Percentiles rank a stretch among this genome's conserved stretches.
Evolutionary conservation across 1,140 invertebrate genomes (phyloP).

Genomic region (Pollicipes pollicipes): DNA sequence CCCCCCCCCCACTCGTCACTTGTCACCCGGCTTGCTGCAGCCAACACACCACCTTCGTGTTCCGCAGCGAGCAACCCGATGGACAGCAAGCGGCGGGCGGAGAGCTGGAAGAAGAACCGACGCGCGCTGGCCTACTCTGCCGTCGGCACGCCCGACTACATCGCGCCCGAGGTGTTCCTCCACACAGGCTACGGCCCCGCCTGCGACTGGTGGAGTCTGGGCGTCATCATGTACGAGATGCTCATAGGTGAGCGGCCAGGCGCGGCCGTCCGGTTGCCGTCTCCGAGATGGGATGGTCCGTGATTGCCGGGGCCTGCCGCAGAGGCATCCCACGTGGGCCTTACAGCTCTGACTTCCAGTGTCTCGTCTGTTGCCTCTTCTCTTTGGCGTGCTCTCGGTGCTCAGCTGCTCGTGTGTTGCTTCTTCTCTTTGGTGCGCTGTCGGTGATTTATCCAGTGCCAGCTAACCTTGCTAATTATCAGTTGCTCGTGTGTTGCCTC

Average conservation of each 20-base stretch:
- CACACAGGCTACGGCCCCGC: constrained; percentile 93
- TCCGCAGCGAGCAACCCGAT: constrained; percentile 51
- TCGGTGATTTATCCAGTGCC: too few relatives aligned
- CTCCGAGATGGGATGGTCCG: constrained; percentile 5
- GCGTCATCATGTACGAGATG: constrained; percentile 99
- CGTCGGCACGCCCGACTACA: constrained; percentile 98
- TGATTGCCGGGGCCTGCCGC: background rate
- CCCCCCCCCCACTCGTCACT: too few relatives aligned
- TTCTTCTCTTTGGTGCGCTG: too few relatives aligned
- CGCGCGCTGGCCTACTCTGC: constrained; percentile 85
- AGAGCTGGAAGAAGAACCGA: constrained; percentile 93
- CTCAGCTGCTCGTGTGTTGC: too few relatives aligned
- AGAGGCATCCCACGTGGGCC: background rate
- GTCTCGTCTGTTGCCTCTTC: too few relatives aligned
- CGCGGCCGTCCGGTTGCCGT: constrained; percentile 6
- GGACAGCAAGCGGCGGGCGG: constrained; percentile 90
- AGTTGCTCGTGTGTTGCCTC: too few relatives aligned
- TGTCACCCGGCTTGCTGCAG: too few relatives aligned
- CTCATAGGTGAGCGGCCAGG: constrained; percentile 54
- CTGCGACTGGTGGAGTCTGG: constrained; percentile 99
- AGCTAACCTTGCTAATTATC: too few relatives aligned
- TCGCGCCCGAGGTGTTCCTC: constrained; percentile 77
- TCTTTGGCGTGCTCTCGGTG: too few relatives aligned
- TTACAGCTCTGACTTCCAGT: background rate
- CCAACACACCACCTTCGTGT: too few relatives aligned